Base-by-base conservation (phyloP, 2,797 vertebrate genomes). In the Hoplostethus mediterraneus region DNA sequence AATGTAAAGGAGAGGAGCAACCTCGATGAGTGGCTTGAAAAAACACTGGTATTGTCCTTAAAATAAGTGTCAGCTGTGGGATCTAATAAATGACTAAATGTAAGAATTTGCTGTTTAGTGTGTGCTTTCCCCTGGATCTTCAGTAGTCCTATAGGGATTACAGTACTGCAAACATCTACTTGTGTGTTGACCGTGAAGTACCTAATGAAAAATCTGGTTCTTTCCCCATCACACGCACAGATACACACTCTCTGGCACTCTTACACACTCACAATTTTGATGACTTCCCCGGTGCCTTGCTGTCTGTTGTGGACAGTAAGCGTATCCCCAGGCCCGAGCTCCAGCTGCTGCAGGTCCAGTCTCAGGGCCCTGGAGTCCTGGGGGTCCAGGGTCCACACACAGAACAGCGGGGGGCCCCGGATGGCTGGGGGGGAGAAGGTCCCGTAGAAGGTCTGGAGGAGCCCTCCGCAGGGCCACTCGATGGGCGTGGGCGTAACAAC, bases 351-450 rank as follows among this genome's bases (percentile, higher is more conserved):
- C 77, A 98, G 93, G 80, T 95, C 94, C 66, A 98, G 88, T 2
- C 92, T 94, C n/a, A 98, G 91, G 0, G 95, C 94, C 54, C 96
- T 92, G 14, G 95, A 90, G 72, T 97, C 97, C 16, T 96, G 94
- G 2, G 96, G 95, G 71, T 97, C 95, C 74, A 97, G 85, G 11
- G 93, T 92, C 97, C 97, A 98, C 31, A 95, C 86, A 68, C 97
- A 98, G 56, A 54, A 63, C 63, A 82, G 47, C n/a, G 82, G 79
- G 1, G 72, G 55, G 3, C 90, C 87, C 0, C 56, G 83, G n/a
- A 80, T 90, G 2, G 90, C 70, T 0, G 96, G 95, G 7, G 96
- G 94, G 13, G 93, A 93, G 59, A 98, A 96, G 25, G 96, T 95
- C 7, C 97, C 97, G 2, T 96, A 98, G 87, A 98, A 98, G 21